Conservation (phyloP, 2,888 invertebrate genomes). For the Schizaphis graminum region DNA sequence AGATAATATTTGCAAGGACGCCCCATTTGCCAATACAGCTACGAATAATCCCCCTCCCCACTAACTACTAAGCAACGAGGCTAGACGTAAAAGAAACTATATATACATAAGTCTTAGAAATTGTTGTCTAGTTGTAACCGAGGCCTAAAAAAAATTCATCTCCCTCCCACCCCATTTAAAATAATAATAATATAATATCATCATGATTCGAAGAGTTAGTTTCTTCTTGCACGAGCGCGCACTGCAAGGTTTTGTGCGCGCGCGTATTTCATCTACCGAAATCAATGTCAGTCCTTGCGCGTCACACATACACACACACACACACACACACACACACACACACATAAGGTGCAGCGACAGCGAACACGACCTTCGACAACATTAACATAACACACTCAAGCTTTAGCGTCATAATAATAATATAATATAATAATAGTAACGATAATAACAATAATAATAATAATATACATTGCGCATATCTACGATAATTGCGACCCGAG, state of each 20-base stretch:
- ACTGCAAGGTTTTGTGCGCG: conserved; percentile 30
- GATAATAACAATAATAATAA: background rate
- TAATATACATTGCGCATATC: background rate
- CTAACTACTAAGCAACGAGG: background rate
- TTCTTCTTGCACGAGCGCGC: conserved; percentile 21
- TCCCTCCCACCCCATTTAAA: background rate
- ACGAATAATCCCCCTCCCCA: background rate
- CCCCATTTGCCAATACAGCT: background rate
- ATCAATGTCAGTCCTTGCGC: conserved; percentile 56
- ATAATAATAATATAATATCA: background rate
- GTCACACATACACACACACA: background rate
- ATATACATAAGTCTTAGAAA: background rate
- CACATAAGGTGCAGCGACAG: background rate
- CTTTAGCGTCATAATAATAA: background rate
- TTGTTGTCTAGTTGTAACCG: background rate
- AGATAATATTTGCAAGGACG: background rate
- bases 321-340: background rate
- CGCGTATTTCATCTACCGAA: conserved; percentile 45
- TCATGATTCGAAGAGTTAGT: background rate
- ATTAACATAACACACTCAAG: background rate
- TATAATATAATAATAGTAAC: conserved; percentile 18
- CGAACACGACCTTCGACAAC: conserved; percentile 61
- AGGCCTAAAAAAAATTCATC: background rate
- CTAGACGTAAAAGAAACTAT: background rate
- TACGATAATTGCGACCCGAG: conserved; percentile 11